Evolutionary conservation across 2,113 vertebrate genomes (phyloP), one percentile per base, ranked within the genome.

Genomic region (Isurus oxyrinchus): DNA sequence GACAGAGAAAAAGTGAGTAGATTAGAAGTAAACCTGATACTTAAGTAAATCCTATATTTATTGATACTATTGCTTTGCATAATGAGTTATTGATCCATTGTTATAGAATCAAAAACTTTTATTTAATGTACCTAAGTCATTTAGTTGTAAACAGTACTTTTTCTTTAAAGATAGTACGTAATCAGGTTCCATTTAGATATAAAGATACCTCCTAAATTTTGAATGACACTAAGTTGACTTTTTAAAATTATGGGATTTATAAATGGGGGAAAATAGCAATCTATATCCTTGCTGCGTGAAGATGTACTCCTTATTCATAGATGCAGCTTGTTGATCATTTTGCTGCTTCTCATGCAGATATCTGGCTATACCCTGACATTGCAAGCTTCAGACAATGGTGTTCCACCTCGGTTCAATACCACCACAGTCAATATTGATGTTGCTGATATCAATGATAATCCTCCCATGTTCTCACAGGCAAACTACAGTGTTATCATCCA

Each of bases 381-480:
- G 96, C 98, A 98, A 96, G 99, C 99, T 44, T 97, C 98, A 21
- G 99, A 99, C 97, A 99, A 98, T 1, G 99, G 99, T 94, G 97
- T 86, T 49, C 98, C 98, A 0, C 97, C 98, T 81, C 98, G 98
- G 96, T 97, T 97, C 97, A 99, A 98, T 97, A 99, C 97, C 0
- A 97, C 98, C 79, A 97, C 98, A 0, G 98, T 99, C 97, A 99
- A 99, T 97, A 98, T 99, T 3, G 99, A 99, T 96, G 99, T 99
- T 97, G 99, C 99, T 0, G 99, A 99, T 79, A 98, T 99, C 97
- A 99, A 99, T 7, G 99, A 99, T 98, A 99, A 99, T 88, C 98
- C 99, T 0, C 99, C 99, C 0, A 96, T 98, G 81, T 99, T 99
- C 98, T 99, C 99, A 96, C 98, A 98, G 97, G 98, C 97, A 96